A percentile compares a stretch with the other conserved stretches of the same genome.
Conservation (phyloP, 2,113 vertebrate genomes). For the Aegotheles bennettii region DNA sequence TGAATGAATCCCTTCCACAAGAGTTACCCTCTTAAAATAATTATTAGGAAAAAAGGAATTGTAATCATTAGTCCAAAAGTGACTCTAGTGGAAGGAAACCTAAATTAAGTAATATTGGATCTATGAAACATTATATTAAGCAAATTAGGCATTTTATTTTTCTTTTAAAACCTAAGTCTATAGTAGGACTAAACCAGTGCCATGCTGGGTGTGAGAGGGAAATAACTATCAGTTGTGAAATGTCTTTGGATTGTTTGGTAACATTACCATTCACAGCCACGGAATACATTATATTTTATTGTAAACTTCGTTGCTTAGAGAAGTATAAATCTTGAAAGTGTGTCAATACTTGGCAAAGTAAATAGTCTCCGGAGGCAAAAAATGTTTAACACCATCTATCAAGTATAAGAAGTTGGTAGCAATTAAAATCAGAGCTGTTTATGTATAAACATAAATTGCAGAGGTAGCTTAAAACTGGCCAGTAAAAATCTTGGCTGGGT, state of each 20-base stretch:
- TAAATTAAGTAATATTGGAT: background rate
- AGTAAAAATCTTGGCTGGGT: slow-evolving; percentile 39
- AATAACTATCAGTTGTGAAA: slow-evolving; percentile 58
- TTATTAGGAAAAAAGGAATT: background rate
- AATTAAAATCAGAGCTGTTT: slow-evolving; percentile 65
- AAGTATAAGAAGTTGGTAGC: slow-evolving; percentile 62
- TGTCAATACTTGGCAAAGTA: slow-evolving; percentile 72
- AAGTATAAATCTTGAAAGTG: slow-evolving; percentile 71
- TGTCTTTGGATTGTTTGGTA: slow-evolving; percentile 44
- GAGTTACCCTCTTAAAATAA: background rate
- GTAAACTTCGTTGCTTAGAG: slow-evolving; percentile 64
- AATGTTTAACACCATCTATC: slow-evolving; percentile 69
- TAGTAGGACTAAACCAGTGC: background rate
- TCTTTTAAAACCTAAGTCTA: background rate
- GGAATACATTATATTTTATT: slow-evolving; percentile 79
- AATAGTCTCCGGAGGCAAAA: slow-evolving; percentile 68
- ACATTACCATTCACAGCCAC: slow-evolving; percentile 77
- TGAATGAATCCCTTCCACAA: background rate
- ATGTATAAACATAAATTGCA: slow-evolving; percentile 62
- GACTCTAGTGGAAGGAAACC: background rate
- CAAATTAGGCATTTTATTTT: background rate
- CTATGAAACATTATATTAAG: background rate
- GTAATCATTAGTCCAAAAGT: background rate
- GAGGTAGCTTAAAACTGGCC: slow-evolving; percentile 19
- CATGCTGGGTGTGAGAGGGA: background rate